A percentile compares a stretch with the other conserved stretches of the same genome.
These are phyloP conservation scores for cat (Felis catus) DNA, from an alignment of 2,113 vertebrate species.

Conservation along the genomic window DNA sequence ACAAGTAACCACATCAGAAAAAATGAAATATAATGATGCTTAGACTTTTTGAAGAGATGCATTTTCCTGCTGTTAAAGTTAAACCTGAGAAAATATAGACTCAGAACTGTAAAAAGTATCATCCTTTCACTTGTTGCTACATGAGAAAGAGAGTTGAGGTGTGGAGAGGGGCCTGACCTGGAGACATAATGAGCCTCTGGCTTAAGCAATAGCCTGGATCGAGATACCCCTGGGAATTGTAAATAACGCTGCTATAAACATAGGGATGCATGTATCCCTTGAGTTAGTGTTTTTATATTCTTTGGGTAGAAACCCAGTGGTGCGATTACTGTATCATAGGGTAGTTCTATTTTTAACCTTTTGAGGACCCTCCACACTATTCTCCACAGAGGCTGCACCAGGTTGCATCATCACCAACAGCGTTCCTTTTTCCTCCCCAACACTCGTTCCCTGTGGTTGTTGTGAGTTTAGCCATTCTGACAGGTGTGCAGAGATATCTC, in stretches of 20 bases:
- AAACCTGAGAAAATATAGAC: neutral
- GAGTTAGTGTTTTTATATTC: neutral
- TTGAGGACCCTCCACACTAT: neutral
- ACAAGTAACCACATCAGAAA: neutral
- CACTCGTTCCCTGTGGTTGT: neutral
- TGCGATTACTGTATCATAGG: neutral
- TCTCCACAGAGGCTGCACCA: neutral
- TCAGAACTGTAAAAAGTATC: neutral
- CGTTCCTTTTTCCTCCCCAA: neutral
- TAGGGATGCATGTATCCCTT: neutral
- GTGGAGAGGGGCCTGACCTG: rapidly evolving
- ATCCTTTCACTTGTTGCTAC: neutral
- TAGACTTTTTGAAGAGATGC: neutral
- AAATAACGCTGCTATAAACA: neutral
- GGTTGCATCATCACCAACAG: neutral
- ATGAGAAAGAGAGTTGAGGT: neutral
- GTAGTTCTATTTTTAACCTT: neutral
- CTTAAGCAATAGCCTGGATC: neutral
- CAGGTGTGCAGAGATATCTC: neutral
- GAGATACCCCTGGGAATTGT: neutral
- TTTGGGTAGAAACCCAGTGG: neutral
- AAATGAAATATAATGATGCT: neutral
- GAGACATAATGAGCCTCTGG: neutral
- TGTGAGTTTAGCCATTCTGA: neutral
- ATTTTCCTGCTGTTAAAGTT: neutral